Evolutionary conservation across 1,140 invertebrate species (phyloP).

Genomic region (Prorops nasuta): DNA sequence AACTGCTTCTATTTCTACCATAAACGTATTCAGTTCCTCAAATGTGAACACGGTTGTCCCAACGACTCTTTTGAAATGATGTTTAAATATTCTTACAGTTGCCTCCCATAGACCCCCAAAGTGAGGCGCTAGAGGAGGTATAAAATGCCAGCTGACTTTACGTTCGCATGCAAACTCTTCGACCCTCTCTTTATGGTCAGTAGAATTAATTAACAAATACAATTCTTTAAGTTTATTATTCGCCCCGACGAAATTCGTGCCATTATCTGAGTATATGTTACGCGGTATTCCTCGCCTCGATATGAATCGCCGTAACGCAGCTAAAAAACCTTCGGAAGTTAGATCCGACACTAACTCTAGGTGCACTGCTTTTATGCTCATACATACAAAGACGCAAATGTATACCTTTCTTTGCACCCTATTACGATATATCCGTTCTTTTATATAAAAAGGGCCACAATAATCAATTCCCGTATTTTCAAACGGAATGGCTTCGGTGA

Average conservation of each 20-base stretch:
- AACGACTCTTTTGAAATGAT: slow-evolving; percentile 23
- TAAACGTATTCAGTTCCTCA: slow-evolving; percentile 22
- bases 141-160: slow-evolving; percentile 33
- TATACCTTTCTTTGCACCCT: background rate
- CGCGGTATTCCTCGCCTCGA: slow-evolving; percentile 21
- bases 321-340: slow-evolving; percentile 27
- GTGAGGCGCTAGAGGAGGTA: slow-evolving; percentile 35
- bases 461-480: slow-evolving; percentile 12
- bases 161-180: too few species aligned
- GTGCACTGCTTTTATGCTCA: slow-evolving; percentile 34
- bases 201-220: too few species aligned
- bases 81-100: slow-evolving; percentile 31
- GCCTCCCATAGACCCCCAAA: slow-evolving; percentile 44
- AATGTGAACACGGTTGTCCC: slow-evolving; percentile 10
- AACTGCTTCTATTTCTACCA: slow-evolving; percentile 23
- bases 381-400: slow-evolving; percentile 32
- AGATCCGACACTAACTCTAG: slow-evolving; percentile 35
- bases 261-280: slow-evolving; percentile 38
- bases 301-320: slow-evolving; percentile 30
- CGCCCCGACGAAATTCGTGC: slow-evolving; percentile 42
- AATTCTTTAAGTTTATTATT: slow-evolving; percentile 22
- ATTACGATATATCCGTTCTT: background rate
- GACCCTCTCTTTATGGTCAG: too few species aligned
- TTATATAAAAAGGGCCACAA: slow-evolving; percentile 10
- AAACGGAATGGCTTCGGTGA: slow-evolving; percentile 9